These are phyloP conservation scores for Jaculus jaculus DNA, from an alignment of 2,113 vertebrate genomes.

Conservation along the genomic window DNA sequence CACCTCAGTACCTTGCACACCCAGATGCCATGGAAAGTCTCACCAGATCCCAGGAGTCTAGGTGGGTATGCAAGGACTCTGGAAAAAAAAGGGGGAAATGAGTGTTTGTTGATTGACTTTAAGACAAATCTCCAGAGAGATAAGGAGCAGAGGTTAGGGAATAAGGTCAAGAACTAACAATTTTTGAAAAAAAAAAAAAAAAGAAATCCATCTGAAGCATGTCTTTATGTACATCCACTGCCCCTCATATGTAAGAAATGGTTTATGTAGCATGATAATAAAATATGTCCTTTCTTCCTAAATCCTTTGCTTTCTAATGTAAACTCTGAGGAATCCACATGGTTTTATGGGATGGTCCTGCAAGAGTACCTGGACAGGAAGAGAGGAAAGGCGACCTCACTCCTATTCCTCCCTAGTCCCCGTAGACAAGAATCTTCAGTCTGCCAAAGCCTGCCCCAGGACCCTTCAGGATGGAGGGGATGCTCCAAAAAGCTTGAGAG, in stretches of 20 bases:
- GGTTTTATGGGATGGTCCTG: not conserved
- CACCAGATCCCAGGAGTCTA: not conserved
- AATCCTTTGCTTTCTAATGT: not conserved
- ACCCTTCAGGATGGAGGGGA: accelerated
- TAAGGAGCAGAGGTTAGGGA: not conserved
- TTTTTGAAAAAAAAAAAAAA: not conserved
- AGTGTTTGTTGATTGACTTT: not conserved
- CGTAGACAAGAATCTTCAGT: not conserved
- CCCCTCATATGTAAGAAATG: too few relatives aligned
- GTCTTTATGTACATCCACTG: too few relatives aligned
- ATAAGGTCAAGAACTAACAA: not conserved
- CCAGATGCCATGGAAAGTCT: too few relatives aligned
- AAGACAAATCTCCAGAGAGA: not conserved
- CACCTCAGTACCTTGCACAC: too few relatives aligned
- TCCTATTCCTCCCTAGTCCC: accelerated
- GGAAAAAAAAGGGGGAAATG: not conserved
- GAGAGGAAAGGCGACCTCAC: accelerated
- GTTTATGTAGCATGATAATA: not conserved
- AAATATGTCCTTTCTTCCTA: not conserved
- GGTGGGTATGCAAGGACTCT: too few relatives aligned
- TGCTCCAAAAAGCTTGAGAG: accelerated
- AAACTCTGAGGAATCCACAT: not conserved
- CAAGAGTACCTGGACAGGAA: not conserved
- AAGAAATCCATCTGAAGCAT: accelerated
- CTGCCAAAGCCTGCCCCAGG: not conserved